A percentile compares a stretch with the other conserved stretches of the same genome.
Evolutionary conservation across 92 coral and sea anemone genomes (phyloP).

Genomic region (Scolanthus callimorphus): DNA sequence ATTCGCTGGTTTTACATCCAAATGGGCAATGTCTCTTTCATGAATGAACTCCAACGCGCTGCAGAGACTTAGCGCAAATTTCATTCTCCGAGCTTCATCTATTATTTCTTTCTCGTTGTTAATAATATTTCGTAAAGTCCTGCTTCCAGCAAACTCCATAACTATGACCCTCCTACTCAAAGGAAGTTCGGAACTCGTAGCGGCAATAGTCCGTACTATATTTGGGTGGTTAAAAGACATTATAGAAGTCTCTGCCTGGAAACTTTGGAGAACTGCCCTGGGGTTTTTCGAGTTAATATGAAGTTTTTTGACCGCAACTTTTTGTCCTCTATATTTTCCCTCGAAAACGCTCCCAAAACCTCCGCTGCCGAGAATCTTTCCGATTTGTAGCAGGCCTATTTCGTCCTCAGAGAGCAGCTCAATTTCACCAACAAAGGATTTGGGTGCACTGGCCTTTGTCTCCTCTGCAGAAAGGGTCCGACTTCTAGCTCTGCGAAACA

Average conservation of each 20-base stretch:
- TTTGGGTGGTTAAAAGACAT: constrained; percentile 86
- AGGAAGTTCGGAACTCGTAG: constrained; percentile 53
- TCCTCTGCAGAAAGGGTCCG: constrained; percentile 33
- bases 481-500: constrained; percentile 40
- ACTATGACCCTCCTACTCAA: constrained; percentile 72
- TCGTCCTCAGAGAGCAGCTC: constrained; percentile 83
- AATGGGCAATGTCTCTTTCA: constrained; percentile 83
- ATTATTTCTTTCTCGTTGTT: constrained; percentile 75
- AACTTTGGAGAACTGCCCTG: constrained; percentile 87
- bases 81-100: constrained; percentile 65
- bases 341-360: constrained; percentile 94
- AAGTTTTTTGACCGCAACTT: constrained; percentile 84
- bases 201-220: constrained; percentile 80
- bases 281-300: constrained; percentile 88
- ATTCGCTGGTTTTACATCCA: constrained; percentile 95
- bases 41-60: constrained; percentile 85
- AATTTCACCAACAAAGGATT: constrained; percentile 75
- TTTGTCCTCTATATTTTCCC: constrained; percentile 71
- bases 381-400: constrained; percentile 62
- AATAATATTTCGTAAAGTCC: constrained; percentile 73
- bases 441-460: constrained; percentile 63
- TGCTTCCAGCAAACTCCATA: constrained; percentile 92
- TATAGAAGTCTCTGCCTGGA: constrained; percentile 91
- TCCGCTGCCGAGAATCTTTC: constrained; percentile 86
- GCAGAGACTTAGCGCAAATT: constrained; percentile 75